Evolutionary conservation across 2,113 vertebrate species (phyloP).

Genomic region (Hucho hucho): DNA sequence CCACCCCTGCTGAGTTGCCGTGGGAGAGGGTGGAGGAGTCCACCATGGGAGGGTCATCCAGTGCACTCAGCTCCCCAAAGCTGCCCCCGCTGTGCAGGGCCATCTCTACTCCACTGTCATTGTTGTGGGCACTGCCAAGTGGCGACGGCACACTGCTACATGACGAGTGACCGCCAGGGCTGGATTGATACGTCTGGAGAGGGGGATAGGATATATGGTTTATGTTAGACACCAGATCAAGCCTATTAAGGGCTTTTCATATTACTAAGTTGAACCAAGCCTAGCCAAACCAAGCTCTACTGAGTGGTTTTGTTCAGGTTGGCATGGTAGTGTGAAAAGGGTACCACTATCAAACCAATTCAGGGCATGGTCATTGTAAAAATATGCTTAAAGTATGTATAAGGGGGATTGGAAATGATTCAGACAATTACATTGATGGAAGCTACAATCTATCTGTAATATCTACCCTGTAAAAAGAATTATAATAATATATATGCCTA

Average conservation of each 20-base stretch:
- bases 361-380: background rate
- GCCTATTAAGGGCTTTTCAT: background rate
- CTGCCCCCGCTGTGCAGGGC: slow-evolving; percentile 91
- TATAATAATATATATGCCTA: background rate
- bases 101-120: slow-evolving; percentile 98
- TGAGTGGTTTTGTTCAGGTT: no score
- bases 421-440: no score
- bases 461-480: no score
- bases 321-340: no score
- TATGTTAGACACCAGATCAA: background rate
- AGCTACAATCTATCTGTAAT: no score
- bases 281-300: no score
- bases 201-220: slow-evolving; percentile 20
- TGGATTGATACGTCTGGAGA: slow-evolving; percentile 93
- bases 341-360: background rate
- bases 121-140: slow-evolving; percentile 93
- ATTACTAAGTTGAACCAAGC: no score
- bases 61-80: slow-evolving; percentile 89
- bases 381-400: background rate
- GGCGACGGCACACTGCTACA: slow-evolving; percentile 97
- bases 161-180: slow-evolving; percentile 96
- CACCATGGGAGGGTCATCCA: slow-evolving; percentile 86
- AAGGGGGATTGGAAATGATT: no score
- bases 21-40: slow-evolving; percentile 85
- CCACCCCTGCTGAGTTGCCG: slow-evolving; percentile 77